A percentile compares a stretch with the other conserved stretches of the same genome.
Evolutionary conservation across 2,113 vertebrate species (phyloP).

Genomic region (Tangachromis dhanisi): DNA sequence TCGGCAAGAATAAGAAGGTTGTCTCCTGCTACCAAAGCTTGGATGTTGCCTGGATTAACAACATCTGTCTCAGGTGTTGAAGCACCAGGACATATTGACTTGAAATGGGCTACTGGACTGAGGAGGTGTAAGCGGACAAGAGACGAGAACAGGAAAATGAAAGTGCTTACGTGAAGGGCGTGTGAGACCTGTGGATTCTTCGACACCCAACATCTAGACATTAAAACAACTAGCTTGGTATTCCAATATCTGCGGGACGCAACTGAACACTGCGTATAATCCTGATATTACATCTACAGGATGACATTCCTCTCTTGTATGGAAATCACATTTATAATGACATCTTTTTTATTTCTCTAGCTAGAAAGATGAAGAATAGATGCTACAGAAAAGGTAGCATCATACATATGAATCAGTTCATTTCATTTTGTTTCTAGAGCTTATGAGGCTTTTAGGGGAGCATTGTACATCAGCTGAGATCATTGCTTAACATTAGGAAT

Average conservation of each 20-base stretch:
- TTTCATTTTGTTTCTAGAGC: neutral
- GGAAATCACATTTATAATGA: neutral
- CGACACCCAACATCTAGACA: neutral
- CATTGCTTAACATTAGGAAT: neutral
- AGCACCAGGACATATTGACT: neutral
- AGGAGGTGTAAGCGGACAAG: fast-evolving
- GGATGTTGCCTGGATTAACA: neutral
- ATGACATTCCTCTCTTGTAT: neutral
- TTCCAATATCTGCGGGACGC: neutral
- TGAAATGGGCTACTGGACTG: neutral
- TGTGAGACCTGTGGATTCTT: neutral
- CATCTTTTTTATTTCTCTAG: neutral
- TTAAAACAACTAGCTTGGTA: neutral
- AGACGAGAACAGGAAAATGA: neutral
- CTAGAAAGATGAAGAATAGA: neutral
- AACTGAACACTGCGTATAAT: neutral
- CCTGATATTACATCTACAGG: neutral
- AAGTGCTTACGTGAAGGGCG: neutral
- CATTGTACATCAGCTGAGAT: neutral
- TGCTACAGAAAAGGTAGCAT: neutral
- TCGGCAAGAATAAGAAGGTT: neutral
- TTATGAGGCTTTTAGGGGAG: slow-evolving; percentile 1
- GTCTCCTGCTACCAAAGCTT: neutral
- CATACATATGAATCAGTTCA: neutral
- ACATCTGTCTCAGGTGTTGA: neutral